Percentiles rank a stretch among this genome's conserved stretches.
These are phyloP conservation scores for Agonopterix heracliana DNA, from an alignment of 2,888 invertebrate species.

Conservation along the genomic window DNA sequence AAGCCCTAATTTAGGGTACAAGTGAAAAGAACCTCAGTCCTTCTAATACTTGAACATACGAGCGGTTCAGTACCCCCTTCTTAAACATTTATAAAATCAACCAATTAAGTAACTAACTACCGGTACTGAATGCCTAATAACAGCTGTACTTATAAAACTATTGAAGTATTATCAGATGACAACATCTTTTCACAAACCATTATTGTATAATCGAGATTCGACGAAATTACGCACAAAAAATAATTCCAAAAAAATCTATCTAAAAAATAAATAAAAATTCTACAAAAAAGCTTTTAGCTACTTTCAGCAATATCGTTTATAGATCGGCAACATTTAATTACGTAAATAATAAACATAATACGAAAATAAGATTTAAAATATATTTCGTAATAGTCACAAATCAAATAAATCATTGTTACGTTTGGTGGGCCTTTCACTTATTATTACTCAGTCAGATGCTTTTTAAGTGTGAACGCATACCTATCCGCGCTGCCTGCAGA, in stretches of 20 bases:
- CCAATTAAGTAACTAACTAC: slow-evolving; percentile 23
- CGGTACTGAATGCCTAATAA: slow-evolving; percentile 22
- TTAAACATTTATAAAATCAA: slow-evolving; percentile 13
- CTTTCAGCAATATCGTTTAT: too few species aligned
- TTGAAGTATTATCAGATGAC: not conserved
- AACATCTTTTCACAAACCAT: slow-evolving; percentile 4
- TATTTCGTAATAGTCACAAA: too few species aligned
- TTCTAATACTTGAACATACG: slow-evolving; percentile 67
- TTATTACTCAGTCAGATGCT: too few species aligned
- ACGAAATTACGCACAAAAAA: slow-evolving; percentile 4
- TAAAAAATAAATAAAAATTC: slow-evolving; percentile 6
- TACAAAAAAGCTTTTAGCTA: not conserved
- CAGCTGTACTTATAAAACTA: not conserved
- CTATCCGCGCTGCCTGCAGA: too few species aligned
- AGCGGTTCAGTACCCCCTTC: slow-evolving; percentile 27
- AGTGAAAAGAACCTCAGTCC: slow-evolving; percentile 71
- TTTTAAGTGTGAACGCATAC: too few species aligned
- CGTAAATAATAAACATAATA: too few species aligned
- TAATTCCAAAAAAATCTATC: slow-evolving; percentile 1
- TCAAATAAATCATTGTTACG: too few species aligned
- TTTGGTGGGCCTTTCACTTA: too few species aligned
- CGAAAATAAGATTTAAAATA: too few species aligned
- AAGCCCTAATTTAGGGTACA: slow-evolving; percentile 77
- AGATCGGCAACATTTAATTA: too few species aligned
- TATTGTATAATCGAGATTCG: slow-evolving; percentile 1